Percentiles rank a stretch among this genome's conserved stretches.
phyloP scores from a whole-genome alignment of 1,140 invertebrate species.

The Drosophila lini region DNA sequence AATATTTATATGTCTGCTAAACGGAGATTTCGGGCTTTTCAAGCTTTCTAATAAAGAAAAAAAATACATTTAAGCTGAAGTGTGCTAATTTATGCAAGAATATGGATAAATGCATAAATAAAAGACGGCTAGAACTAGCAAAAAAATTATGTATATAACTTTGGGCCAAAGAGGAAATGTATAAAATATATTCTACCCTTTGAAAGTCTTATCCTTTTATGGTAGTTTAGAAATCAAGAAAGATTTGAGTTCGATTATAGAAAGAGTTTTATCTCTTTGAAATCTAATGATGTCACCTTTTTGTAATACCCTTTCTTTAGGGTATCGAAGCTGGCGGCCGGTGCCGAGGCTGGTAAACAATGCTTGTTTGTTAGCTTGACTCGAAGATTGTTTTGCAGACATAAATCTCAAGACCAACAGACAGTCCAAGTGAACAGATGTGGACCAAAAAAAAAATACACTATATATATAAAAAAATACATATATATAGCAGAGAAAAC shows the following conservation, averaged over 20 bases:
- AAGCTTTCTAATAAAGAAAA: conserved; percentile 31
- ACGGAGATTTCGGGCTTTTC: conserved; percentile 20
- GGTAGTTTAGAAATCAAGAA: conserved; percentile 6
- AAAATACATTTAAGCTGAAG: conserved; percentile 7
- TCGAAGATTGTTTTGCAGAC: conserved; percentile 63
- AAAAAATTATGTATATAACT: conserved; percentile 1
- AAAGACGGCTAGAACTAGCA: conserved; percentile 7
- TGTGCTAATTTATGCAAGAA: conserved; percentile 51
- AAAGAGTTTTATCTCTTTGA: conserved; percentile 4
- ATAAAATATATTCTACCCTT: neutral
- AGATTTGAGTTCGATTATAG: neutral
- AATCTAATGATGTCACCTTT: conserved; percentile 24
- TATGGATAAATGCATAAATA: conserved; percentile 39
- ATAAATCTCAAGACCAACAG: conserved; percentile 67
- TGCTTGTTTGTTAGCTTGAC: conserved; percentile 67
- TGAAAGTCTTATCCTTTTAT: neutral
- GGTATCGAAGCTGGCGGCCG: conserved; percentile 35
- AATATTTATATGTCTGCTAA: conserved; percentile 55
- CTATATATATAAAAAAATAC: neutral
- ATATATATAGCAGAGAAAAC: neutral
- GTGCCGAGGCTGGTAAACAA: conserved; percentile 46
- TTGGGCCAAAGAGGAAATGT: conserved; percentile 1
- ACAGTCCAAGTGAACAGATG: conserved; percentile 49
- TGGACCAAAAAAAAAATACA: conserved; percentile 23
- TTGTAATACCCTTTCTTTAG: conserved; percentile 17